Percentiles rank a stretch among this genome's conserved stretches.
Evolutionary conservation across 37 sponge, comb jelly and placozoan species (phyloP).

Genomic region (Corticium candelabrum): DNA sequence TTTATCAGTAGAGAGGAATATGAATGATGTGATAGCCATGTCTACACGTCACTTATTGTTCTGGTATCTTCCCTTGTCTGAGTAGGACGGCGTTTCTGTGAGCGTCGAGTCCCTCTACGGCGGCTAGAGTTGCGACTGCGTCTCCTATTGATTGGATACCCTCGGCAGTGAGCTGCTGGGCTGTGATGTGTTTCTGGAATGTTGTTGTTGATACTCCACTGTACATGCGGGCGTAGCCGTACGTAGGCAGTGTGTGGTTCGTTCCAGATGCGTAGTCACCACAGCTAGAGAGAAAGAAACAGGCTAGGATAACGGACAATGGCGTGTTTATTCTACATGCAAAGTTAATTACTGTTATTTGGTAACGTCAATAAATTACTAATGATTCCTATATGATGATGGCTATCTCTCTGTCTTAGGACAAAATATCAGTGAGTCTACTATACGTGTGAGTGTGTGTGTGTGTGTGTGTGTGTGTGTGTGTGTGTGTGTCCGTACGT

Average conservation of each 20-base stretch:
- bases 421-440: no score
- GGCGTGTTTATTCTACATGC: neutral
- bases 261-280: slow-evolving; percentile 12
- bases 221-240: slow-evolving; percentile 9
- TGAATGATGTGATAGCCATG: no score
- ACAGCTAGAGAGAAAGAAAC: slow-evolving; percentile 5
- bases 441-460: no score
- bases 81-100: neutral
- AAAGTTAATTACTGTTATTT: no score
- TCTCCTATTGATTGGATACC: neutral
- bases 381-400: no score
- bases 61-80: no score
- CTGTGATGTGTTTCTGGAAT: slow-evolving; percentile 1
- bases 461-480: no score
- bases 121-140: neutral
- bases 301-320: neutral
- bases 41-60: no score
- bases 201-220: slow-evolving; percentile 5
- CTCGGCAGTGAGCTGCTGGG: slow-evolving; percentile 2
- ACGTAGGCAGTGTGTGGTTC: slow-evolving; percentile 12
- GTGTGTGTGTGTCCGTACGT: no score
- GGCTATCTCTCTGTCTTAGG: no score
- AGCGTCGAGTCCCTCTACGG: slow-evolving; percentile 12
- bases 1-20: no score
- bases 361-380: no score